These are phyloP conservation scores for Holothuria scabra DNA, from an alignment of 53 echinoderm and acorn worm species.

Conservation along the genomic window DNA sequence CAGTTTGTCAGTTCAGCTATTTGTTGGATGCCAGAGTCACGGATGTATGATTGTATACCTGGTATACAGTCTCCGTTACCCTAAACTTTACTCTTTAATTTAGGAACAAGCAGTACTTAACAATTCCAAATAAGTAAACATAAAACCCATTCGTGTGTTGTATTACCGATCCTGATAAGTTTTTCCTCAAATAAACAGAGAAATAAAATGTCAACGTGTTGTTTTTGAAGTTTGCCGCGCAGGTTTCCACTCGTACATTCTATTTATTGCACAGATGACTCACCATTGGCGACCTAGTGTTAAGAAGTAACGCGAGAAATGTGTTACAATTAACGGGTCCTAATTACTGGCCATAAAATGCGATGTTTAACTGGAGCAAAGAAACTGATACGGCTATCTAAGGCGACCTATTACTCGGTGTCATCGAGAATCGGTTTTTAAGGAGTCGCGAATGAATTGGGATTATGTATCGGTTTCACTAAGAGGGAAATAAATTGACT, in stretches of 20 bases:
- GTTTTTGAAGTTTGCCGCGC: constrained; percentile 35
- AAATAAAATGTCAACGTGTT: constrained; percentile 32
- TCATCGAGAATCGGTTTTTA: constrained; percentile 11
- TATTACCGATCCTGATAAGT: constrained; percentile 36
- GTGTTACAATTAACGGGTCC: constrained; percentile 35
- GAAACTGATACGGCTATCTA: background rate
- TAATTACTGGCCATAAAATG: constrained; percentile 39
- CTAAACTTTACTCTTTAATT: constrained; percentile 16
- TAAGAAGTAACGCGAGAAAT: constrained; percentile 40
- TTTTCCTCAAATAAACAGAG: constrained; percentile 40
- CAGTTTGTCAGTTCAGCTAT: no score
- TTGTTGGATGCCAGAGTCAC: no score
- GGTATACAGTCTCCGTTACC: no score
- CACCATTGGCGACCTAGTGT: constrained; percentile 34
- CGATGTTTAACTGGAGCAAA: constrained; percentile 24
- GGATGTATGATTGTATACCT: no score
- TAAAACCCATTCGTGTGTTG: constrained; percentile 44
- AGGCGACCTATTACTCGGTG: background rate
- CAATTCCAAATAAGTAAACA: constrained; percentile 19
- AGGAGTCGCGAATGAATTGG: constrained; percentile 11
- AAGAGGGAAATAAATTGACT: background rate
- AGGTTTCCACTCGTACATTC: background rate
- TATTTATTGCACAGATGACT: background rate
- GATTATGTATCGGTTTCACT: constrained; percentile 21
- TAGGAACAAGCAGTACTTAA: constrained; percentile 42